These are phyloP conservation scores for Taenaris catops DNA, from an alignment of 2,888 invertebrate genomes.

Conservation along the genomic window DNA sequence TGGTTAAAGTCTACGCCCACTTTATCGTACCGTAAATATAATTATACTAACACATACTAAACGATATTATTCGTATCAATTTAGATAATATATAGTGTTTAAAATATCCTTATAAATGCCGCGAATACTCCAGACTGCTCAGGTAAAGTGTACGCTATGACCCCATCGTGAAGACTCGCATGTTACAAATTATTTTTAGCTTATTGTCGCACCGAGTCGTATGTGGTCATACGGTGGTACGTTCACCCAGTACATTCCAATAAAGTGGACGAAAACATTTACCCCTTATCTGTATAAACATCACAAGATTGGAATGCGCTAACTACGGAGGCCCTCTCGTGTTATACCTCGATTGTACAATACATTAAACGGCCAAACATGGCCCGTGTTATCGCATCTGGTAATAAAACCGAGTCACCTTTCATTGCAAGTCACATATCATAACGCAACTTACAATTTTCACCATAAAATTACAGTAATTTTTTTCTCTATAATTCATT, in stretches of 20 bases:
- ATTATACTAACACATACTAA: no score
- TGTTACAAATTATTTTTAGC: no score
- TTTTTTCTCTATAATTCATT: conserved; percentile 51
- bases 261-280: conserved; percentile 17
- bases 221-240: no score
- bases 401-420: conserved; percentile 16
- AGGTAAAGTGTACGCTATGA: no score
- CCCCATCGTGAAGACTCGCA: no score
- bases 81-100: no score
- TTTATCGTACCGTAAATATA: no score
- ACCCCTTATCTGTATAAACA: conserved; percentile 30
- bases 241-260: no score
- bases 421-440: conserved; percentile 63
- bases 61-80: no score
- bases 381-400: conserved; percentile 7
- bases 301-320: conserved; percentile 70
- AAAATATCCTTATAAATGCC: no score
- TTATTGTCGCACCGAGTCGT: no score
- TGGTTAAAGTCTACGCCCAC: conserved; percentile 27
- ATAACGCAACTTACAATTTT: conserved; percentile 81
- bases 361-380: conserved; percentile 3
- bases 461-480: conserved; percentile 72
- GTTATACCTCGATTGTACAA: background rate
- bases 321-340: conserved; percentile 41
- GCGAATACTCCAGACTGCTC: no score